Base-by-base conservation (phyloP, 1,140 invertebrate genomes). In the Maconellicoccus hirsutus region DNA sequence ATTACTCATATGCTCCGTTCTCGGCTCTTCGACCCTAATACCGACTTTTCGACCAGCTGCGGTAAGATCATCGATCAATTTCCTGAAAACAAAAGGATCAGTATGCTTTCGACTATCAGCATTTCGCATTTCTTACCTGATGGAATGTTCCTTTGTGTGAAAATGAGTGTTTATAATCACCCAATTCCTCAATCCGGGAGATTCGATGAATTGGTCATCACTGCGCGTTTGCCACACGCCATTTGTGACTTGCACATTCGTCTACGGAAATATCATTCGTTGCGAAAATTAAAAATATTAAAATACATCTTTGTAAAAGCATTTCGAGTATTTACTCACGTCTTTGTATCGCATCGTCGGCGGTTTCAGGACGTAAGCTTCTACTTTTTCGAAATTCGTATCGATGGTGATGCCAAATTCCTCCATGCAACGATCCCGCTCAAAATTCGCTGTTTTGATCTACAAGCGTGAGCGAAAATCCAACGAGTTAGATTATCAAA, bases 371-470 rank as follows among this genome's bases (percentile, higher is more conserved):
- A 86, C 77, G 69, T 86, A 79, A 0, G 83, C 86, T 10, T 79
- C 73, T 0, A 88, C 80, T 72, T 78, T 77, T 72, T 84, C 81
- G 75, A 89, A 86, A 69, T 81, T 38, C 1, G 77, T 74, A 23
- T 72, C 74, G 1, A 89, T 80, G 0, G 77, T 77, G 39, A 89
- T 78, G 0, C 83, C 84, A 77, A 89, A 89, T 73, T 85, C 84
- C 75, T 78, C 74, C 7, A 87, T 76, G 1, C 77, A 78, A 0
- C 77, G 77, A 77, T 84, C 78, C 0, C 72, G 0, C 72, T 86
- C 84, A 71, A 83, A 82, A 1, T 79, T 73, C 3, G 81, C 78
- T 12, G 38, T 52, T 0, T 29, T 29, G 27, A 80, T 79, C 77
- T 66, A 26, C 75, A 72, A 12, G 71, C 33, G 59, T 21, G 27